Percentiles rank a stretch among this genome's conserved stretches.
Evolutionary conservation across 1,140 invertebrate species (phyloP).

Genomic region (Lordiphosa mommai): DNA sequence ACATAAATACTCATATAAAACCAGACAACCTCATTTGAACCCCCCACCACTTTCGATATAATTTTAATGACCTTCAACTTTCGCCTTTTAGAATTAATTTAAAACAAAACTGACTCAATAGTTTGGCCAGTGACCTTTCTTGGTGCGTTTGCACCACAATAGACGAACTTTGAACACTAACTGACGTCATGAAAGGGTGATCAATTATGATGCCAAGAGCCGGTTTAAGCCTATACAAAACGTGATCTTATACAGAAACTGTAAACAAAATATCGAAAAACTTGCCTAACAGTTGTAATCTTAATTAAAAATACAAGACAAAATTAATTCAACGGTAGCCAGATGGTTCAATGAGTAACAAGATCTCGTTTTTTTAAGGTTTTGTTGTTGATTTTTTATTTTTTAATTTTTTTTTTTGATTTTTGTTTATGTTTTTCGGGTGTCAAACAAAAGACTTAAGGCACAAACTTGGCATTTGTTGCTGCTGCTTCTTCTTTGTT

Average conservation of each 20-base stretch:
- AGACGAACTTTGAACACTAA: constrained; percentile 5
- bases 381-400: constrained; percentile 1
- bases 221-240: not conserved
- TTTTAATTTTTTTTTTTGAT: constrained; percentile 1
- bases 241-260: not conserved
- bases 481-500: not conserved
- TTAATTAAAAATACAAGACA: constrained; percentile 21
- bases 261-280: constrained; percentile 18
- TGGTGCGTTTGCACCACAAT: not conserved
- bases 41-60: not conserved
- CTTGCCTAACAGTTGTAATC: constrained; percentile 19
- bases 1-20: too few relatives aligned
- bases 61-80: not conserved
- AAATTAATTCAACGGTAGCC: constrained; percentile 13
- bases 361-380: constrained; percentile 9
- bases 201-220: constrained; percentile 10
- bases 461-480: constrained; percentile 33
- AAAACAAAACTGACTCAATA: not conserved
- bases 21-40: not conserved
- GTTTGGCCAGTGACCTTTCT: constrained; percentile 24
- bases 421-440: not conserved
- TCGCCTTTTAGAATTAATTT: not conserved
- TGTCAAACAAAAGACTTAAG: constrained; percentile 44
- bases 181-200: constrained; percentile 23
- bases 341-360: not conserved